Base-by-base conservation (phyloP, 53 echinoderm and acorn worm genomes). In the Echinarachnius parma region DNA sequence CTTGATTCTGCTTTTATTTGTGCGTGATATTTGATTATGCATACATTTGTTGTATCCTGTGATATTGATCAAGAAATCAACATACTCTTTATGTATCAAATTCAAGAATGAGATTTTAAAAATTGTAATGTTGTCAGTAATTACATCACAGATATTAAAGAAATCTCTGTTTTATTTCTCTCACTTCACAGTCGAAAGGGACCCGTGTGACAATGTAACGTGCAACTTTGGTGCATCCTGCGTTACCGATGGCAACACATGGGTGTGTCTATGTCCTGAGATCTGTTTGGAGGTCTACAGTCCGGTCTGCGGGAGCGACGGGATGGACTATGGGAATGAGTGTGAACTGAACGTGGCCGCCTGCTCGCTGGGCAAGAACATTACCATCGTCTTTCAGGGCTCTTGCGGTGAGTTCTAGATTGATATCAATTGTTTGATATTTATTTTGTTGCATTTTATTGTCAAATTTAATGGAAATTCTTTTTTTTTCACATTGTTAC, bases 281-380 rank as follows among this genome's bases (percentile, higher is more conserved):
- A 78, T 72, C 31, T 92, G 92, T 59, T 67, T 42, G 21, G 77
- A 59, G 65, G 21, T 21, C 9, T 80, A 78, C 36, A 52, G 53
- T 34, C 92, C 87, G 0, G 81, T 92, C 23, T 92, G 92, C 61
- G 92, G 87, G 1, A 87, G 92, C 25, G 78, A 92, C 27, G 92
- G 84, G 27, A 56, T 60, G 44, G 88, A 88, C 75, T 84, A 92
- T 49, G 39, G 53, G 22, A 92, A 88, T 47, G 84, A 88, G 48
- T 92, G 92, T 35, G 84, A 84, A 46, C 28, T 92, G 60, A 53
- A 47, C 5, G 50, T 76, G 19, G 85, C 66, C 0, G 67, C 74
- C 59, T 92, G 92, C 49, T 34, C 61, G 3, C 71, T 68, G 28
- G 54, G 77, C 35, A 80, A 57, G 21, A 58, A 78, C 21, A 60